Evolutionary conservation across 2,888 invertebrate genomes (phyloP).

Genomic region (Orchestes rusci): DNA sequence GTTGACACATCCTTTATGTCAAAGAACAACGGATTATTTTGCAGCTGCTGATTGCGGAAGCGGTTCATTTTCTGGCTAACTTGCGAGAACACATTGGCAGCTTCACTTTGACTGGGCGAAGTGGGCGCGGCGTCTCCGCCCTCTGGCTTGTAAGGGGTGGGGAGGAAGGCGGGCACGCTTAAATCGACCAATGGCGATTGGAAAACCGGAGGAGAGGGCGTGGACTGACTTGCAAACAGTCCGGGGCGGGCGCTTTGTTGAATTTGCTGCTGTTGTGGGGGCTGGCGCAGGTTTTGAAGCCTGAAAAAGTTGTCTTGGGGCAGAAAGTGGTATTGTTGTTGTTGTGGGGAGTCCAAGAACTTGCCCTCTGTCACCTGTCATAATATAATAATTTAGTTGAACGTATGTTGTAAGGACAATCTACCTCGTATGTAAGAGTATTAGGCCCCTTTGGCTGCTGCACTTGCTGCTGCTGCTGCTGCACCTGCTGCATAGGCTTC

Average conservation of each 20-base stretch:
- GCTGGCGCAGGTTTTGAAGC: conserved; percentile 11
- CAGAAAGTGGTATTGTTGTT: conserved; percentile 21
- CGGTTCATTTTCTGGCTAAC: conserved; percentile 35
- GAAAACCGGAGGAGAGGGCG: conserved; percentile 25
- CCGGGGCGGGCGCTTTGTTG: conserved; percentile 17
- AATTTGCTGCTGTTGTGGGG: conserved; percentile 7
- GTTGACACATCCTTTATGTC: conserved; percentile 44
- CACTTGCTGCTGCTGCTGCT: too few species aligned
- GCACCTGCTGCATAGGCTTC: conserved; percentile 10
- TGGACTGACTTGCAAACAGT: conserved; percentile 6
- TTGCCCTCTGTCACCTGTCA: conserved; percentile 43
- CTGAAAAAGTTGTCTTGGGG: conserved; percentile 24
- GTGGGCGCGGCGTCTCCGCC: conserved; percentile 34
- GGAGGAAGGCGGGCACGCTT: conserved; percentile 36
- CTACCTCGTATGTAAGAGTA: conserved; percentile 21
- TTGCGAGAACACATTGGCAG: conserved; percentile 40
- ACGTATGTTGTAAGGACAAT: too few species aligned
- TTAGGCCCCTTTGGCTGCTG: conserved; percentile 3
- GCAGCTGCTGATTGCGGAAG: conserved; percentile 27
- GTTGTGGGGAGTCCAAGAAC: conserved; percentile 28
- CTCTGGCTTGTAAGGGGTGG: conserved; percentile 41
- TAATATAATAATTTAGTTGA: too few species aligned
- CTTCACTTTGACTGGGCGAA: conserved; percentile 40
- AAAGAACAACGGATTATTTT: conserved; percentile 33
- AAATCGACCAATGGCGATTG: conserved; percentile 30